These are phyloP conservation scores for Dicrurus megarhynchus DNA, from an alignment of 2,113 vertebrate genomes.

Conservation along the genomic window DNA sequence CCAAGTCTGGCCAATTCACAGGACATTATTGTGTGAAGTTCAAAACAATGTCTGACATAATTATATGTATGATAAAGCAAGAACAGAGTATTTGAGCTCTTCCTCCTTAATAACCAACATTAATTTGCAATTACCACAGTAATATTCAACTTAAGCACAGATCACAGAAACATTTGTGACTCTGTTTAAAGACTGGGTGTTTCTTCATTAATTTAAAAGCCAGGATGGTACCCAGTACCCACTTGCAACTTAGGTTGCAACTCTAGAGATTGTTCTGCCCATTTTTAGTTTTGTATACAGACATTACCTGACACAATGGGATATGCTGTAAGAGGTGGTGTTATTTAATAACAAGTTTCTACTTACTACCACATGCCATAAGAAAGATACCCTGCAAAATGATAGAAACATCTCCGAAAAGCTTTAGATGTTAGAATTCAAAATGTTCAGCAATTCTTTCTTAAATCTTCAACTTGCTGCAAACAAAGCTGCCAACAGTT, in stretches of 20 bases:
- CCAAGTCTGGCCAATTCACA: not conserved
- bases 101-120: slow-evolving; percentile 3
- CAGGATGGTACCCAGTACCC: not conserved
- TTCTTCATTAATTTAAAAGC: not conserved
- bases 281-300: not conserved
- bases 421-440: not conserved
- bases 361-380: not conserved
- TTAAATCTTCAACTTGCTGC: not conserved
- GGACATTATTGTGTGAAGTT: not conserved
- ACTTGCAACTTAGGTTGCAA: not conserved
- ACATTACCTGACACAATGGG: not conserved
- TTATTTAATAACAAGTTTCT: not conserved
- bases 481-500: not conserved
- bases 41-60: slow-evolving; percentile 10
- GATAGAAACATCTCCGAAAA: not conserved
- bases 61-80: not conserved
- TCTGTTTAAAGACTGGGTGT: not conserved
- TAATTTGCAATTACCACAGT: not conserved
- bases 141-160: not conserved
- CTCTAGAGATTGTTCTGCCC: not conserved
- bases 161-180: not conserved
- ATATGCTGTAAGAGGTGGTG: not conserved
- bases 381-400: not conserved
- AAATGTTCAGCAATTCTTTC: not conserved
- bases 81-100: not conserved